A percentile compares a stretch with the other conserved stretches of the same genome.
Evolutionary conservation across 2,888 invertebrate species (phyloP).

Genomic region (Tortricodes alternella): DNA sequence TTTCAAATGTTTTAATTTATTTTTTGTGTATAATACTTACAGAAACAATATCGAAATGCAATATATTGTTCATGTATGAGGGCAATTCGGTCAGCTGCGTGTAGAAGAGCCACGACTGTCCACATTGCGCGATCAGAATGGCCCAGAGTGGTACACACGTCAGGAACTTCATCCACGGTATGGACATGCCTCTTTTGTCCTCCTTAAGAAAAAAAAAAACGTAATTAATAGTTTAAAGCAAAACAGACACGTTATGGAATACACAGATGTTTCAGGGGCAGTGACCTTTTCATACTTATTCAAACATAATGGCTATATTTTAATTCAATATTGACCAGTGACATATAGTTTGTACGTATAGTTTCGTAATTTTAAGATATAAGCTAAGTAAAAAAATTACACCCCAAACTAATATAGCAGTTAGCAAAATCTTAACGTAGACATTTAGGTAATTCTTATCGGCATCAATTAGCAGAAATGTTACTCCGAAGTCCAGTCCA

Average conservation of each 20-base stretch:
- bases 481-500: too few species aligned
- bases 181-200: conserved; percentile 75
- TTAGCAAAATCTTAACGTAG: too few species aligned
- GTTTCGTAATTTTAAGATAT: too few species aligned
- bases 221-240: not conserved
- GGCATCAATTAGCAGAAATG: too few species aligned
- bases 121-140: conserved; percentile 91
- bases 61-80: conserved; percentile 91
- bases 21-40: conserved; percentile 58
- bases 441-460: too few species aligned
- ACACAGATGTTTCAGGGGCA: conserved; percentile 14
- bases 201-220: conserved; percentile 58
- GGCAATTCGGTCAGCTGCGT: conserved; percentile 92
- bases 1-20: too few species aligned
- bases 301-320: too few species aligned
- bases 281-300: conserved; percentile 1
- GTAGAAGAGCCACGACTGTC: conserved; percentile 93
- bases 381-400: too few species aligned
- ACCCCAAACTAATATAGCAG: too few species aligned
- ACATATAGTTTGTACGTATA: too few species aligned
- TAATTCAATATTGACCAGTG: too few species aligned
- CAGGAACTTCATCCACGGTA: conserved; percentile 89
- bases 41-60: conserved; percentile 90
- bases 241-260: not conserved
- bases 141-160: conserved; percentile 92